Percentiles rank a stretch among this genome's conserved stretches.
These are phyloP conservation scores for Typhlichthys eigenmanni DNA, from an alignment of 2,797 vertebrate genomes.

Conservation along the genomic window DNA sequence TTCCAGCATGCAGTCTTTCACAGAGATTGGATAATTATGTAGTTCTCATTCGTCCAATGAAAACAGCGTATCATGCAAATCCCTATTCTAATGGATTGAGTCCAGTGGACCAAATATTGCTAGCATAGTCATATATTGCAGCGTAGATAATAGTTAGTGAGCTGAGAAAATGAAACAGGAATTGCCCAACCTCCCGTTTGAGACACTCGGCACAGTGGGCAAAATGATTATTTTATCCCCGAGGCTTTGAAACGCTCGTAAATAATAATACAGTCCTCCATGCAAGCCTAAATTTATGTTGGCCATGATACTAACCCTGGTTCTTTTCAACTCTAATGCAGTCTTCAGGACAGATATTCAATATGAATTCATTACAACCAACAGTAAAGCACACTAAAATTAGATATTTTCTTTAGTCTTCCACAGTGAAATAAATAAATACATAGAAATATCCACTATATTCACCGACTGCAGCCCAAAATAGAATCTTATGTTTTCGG, in stretches of 20 bases:
- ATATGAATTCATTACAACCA: slow-evolving; percentile 49
- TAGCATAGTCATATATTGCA: slow-evolving; percentile 56
- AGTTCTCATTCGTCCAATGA: slow-evolving; percentile 68
- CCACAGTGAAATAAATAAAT: background rate
- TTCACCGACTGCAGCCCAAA: slow-evolving; percentile 3
- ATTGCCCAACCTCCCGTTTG: slow-evolving; percentile 64
- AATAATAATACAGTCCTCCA: slow-evolving; percentile 58
- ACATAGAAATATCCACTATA: slow-evolving; percentile 6
- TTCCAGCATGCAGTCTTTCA: slow-evolving; percentile 55
- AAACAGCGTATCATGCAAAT: slow-evolving; percentile 71
- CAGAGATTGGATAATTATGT: slow-evolving; percentile 71
- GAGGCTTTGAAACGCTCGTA: slow-evolving; percentile 57
- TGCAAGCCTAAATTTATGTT: slow-evolving; percentile 51
- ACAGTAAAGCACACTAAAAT: slow-evolving; percentile 13
- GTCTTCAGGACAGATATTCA: slow-evolving; percentile 34
- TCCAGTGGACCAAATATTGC: slow-evolving; percentile 67
- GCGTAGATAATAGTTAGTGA: slow-evolving; percentile 75
- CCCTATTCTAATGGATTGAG: slow-evolving; percentile 69
- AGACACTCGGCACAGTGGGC: slow-evolving; percentile 49
- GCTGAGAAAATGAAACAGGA: slow-evolving; percentile 72
- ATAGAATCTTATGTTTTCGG: slow-evolving; percentile 7
- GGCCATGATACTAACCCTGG: slow-evolving; percentile 49
- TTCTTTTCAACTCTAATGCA: slow-evolving; percentile 37
- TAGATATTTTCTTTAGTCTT: slow-evolving; percentile 7
- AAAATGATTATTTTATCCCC: slow-evolving; percentile 61